Percentiles rank a stretch among this genome's conserved stretches.
Evolutionary conservation across 1,140 invertebrate genomes (phyloP).

Genomic region (Papilio dardanus): DNA sequence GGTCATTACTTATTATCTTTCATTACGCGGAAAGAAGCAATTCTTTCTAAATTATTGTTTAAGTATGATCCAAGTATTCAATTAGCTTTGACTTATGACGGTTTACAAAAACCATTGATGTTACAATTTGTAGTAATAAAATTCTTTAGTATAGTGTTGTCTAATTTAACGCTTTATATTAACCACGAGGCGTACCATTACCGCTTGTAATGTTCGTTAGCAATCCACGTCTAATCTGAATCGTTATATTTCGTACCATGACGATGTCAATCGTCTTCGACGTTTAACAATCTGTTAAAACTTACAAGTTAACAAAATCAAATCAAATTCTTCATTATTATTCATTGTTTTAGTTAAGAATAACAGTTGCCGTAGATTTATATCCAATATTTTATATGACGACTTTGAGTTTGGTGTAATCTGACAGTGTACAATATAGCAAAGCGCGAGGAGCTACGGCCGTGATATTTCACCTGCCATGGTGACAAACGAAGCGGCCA

Average conservation of each 20-base stretch:
- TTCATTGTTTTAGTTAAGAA: no score
- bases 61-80: constrained; percentile 9
- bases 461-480: constrained; percentile 20
- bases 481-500: constrained; percentile 9
- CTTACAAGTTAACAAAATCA: no score
- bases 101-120: neutral
- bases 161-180: no score
- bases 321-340: no score
- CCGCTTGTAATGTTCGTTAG: no score
- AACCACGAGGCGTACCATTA: no score
- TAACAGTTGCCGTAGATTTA: neutral
- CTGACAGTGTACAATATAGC: constrained; percentile 17
- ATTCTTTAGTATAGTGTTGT: no score
- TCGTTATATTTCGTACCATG: no score
- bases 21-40: constrained; percentile 17
- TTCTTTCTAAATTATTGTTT: neutral
- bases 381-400: constrained; percentile 6
- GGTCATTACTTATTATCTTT: constrained; percentile 10
- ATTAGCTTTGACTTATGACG: constrained; percentile 22
- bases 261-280: no score
- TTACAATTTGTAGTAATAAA: no score
- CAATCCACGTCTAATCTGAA: no score
- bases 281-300: no score
- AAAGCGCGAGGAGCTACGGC: neutral
- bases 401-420: constrained; percentile 18